Base-by-base conservation (phyloP, 2,888 invertebrate genomes). In the Suillia variegata region DNA sequence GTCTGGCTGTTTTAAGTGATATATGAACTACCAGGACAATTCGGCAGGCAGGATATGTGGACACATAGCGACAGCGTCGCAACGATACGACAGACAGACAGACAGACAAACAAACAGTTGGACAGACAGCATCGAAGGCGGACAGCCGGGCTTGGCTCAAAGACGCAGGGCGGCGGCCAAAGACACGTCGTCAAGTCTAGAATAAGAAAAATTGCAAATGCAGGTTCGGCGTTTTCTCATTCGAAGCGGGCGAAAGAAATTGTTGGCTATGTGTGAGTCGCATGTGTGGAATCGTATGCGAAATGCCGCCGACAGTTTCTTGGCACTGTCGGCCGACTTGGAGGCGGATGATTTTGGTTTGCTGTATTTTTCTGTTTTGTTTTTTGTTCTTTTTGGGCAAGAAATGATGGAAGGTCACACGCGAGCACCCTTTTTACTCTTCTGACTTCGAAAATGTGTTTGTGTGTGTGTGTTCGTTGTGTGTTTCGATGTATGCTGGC, bases 11-110 rank as follows among this genome's bases (percentile, higher is more conserved):
- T 49, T 51, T 42, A 51, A 49, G 66, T 73, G 73, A 73, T 75
- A 73, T 73, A 73, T 73, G 75, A 73, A 73, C 75, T 73, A 74
- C 65, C 63, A 62, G 61, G 54, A 62, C 54, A 55, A 55, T 54
- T 53, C 61, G 55, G 58, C 53, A 45, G 38, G 38, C 38, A 38
- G 38, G 38, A 8, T 4, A 38, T 50, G 45, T 51, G 24, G 54
- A 56, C 47, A 42, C 58, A 34, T n/a, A n/a, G n/a, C 45, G 26
- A 45, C 60, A 54, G 54, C 60, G n/a, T n/a, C 52, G 55, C 12
- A 54, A 38, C 17, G 4, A 20, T 13, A 50, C 48, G 45, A 31
- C n/a, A n/a, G 10, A 17, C 38, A 26, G 47, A 24, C 54, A 58
- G 56, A 49, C 13, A 49, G 49, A 55, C 53, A 42, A 31, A 26